Evolutionary conservation across 2,888 invertebrate genomes (phyloP).

Genomic region (Synanthedon andrenaeformis): DNA sequence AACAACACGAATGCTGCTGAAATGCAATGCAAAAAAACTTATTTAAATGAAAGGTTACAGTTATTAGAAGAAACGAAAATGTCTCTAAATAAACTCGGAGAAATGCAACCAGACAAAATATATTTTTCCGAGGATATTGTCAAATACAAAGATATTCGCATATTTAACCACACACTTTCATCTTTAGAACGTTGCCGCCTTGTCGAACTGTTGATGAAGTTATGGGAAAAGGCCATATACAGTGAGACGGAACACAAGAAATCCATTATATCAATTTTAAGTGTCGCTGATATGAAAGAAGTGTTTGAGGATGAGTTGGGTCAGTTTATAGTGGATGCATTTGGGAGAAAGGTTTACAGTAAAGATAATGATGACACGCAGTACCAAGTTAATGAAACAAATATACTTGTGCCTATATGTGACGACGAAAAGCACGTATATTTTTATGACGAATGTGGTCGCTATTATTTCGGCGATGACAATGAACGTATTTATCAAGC

Average conservation of each 20-base stretch:
- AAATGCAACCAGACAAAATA: conserved; percentile 3
- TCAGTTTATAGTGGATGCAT: conserved; percentile 18
- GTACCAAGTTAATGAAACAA: conserved; percentile 22
- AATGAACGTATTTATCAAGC: conserved; percentile 18
- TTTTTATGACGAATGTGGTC: conserved; percentile 26
- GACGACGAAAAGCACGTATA: conserved; percentile 20
- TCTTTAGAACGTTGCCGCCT: conserved; percentile 18
- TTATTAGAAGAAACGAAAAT: conserved; percentile 21
- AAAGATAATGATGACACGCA: conserved; percentile 7
- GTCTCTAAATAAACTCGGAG: conserved; percentile 13
- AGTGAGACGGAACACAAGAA: conserved; percentile 4
- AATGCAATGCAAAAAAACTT: conserved; percentile 23
- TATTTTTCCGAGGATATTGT: background rate
- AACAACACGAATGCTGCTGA: conserved; percentile 13
- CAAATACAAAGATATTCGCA: conserved; percentile 7
- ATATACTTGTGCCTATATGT: conserved; percentile 14
- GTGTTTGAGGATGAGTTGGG: conserved; percentile 19
- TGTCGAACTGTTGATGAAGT: conserved; percentile 16
- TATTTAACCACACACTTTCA: conserved; percentile 27
- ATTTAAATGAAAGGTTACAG: conserved; percentile 21
- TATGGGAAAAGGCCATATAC: conserved; percentile 20
- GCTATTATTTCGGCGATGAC: conserved; percentile 17
- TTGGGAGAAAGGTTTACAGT: conserved; percentile 24
- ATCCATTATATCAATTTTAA: conserved; percentile 25
- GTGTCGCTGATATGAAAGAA: conserved; percentile 17